Conservation (phyloP, 2,888 invertebrate genomes). For the Synergus umbraculus region DNA sequence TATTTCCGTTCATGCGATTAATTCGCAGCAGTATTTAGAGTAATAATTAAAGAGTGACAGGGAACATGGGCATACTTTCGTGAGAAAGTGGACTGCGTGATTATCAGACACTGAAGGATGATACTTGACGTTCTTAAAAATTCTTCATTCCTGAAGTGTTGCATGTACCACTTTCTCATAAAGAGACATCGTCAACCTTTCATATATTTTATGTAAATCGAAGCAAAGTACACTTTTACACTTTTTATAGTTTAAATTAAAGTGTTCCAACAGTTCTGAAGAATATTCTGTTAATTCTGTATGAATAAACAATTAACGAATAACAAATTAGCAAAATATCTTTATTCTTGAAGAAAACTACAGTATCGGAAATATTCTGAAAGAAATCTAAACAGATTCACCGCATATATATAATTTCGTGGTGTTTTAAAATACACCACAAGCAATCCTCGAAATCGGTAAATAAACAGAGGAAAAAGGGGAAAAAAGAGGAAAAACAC, state of each 20-base stretch:
- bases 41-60: constrained; percentile 34
- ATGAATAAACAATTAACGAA: no score
- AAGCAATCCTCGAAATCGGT: neutral
- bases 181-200: constrained; percentile 27
- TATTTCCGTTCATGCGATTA: constrained; percentile 14
- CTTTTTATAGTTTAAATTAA: neutral
- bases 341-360: neutral
- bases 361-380: neutral
- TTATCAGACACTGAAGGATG: constrained; percentile 28
- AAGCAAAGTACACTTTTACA: constrained; percentile 11
- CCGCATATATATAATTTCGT: neutral
- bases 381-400: neutral
- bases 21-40: constrained; percentile 20
- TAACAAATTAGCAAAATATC: no score
- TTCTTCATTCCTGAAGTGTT: constrained; percentile 22
- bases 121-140: constrained; percentile 35
- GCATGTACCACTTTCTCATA: constrained; percentile 33
- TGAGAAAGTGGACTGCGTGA: constrained; percentile 34
- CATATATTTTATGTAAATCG: constrained; percentile 15
- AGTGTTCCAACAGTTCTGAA: no score
- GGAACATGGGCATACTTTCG: constrained; percentile 19
- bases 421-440: neutral
- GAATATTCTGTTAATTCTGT: no score
- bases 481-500: neutral
- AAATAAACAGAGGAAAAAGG: neutral